These are phyloP conservation scores for Thryonomys swinderianus DNA, from an alignment of 2,113 vertebrate species.

Conservation along the genomic window DNA sequence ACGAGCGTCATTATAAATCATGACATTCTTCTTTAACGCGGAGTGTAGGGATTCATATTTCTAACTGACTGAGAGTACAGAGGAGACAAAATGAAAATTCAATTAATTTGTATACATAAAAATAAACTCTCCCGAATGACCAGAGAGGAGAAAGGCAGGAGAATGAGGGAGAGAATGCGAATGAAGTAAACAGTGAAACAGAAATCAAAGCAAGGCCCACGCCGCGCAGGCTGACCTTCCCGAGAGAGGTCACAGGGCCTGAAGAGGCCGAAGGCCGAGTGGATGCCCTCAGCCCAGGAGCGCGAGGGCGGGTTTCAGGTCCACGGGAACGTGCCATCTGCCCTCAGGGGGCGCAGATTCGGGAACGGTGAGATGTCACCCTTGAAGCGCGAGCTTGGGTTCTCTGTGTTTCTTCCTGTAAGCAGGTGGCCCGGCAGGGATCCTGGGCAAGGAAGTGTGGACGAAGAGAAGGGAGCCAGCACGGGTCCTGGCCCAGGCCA, in stretches of 20 bases:
- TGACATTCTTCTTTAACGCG: neutral
- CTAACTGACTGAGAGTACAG: neutral
- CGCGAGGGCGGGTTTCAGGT: neutral
- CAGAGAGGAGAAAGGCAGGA: neutral
- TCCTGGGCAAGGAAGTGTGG: neutral
- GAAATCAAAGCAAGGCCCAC: neutral
- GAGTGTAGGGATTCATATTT: neutral
- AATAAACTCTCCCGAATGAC: neutral
- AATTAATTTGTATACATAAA: slow-evolving; percentile 33
- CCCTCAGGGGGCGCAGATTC: neutral
- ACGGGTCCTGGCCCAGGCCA: neutral
- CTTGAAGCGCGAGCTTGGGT: neutral
- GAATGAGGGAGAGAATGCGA: neutral
- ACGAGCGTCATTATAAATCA: neutral
- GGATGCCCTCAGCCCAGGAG: neutral
- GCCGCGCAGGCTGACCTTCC: neutral
- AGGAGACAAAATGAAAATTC: neutral
- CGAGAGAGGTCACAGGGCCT: neutral
- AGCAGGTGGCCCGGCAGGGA: neutral
- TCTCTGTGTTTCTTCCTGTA: neutral
- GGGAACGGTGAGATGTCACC: neutral
- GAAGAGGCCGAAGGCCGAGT: neutral
- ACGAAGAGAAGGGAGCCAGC: neutral
- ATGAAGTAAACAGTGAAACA: neutral
- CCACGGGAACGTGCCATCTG: neutral